phyloP scores from a whole-genome alignment of 2,113 vertebrate genomes.

The Alaudala cheleensis region DNA sequence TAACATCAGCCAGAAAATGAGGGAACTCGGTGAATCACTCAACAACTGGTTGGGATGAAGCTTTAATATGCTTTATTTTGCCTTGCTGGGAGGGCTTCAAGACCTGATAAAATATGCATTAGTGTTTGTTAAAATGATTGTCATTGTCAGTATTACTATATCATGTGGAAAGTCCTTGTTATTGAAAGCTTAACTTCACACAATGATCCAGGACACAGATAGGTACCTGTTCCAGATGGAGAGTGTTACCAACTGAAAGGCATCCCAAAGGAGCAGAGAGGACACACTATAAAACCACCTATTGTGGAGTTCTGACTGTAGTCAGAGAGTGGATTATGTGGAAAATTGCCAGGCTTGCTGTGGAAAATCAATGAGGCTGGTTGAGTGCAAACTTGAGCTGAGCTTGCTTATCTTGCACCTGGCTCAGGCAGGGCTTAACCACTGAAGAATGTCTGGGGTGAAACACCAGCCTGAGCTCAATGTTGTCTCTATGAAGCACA shows the following conservation, averaged over 20 bases:
- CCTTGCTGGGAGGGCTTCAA: neutral
- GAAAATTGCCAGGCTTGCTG: neutral
- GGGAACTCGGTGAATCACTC: neutral
- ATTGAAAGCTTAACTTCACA: neutral
- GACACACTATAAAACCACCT: neutral
- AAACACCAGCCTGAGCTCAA: neutral
- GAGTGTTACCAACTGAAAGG: neutral
- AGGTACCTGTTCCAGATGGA: neutral
- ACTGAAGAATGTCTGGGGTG: neutral
- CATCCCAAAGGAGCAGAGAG: neutral
- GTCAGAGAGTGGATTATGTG: neutral
- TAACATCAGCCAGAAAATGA: rapidly evolving
- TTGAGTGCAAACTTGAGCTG: neutral
- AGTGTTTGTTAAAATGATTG: neutral
- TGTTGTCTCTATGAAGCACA: neutral
- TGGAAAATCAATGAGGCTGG: neutral
- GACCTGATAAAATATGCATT: neutral
- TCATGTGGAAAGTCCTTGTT: neutral
- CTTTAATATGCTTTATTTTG: neutral
- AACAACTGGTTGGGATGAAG: neutral
- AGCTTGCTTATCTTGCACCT: neutral
- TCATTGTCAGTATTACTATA: neutral
- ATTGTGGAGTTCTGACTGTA: neutral
- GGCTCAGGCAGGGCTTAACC: neutral
- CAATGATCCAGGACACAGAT: neutral